These are phyloP conservation scores for Salmo trutta DNA, from an alignment of 2,797 vertebrate species.

Conservation along the genomic window DNA sequence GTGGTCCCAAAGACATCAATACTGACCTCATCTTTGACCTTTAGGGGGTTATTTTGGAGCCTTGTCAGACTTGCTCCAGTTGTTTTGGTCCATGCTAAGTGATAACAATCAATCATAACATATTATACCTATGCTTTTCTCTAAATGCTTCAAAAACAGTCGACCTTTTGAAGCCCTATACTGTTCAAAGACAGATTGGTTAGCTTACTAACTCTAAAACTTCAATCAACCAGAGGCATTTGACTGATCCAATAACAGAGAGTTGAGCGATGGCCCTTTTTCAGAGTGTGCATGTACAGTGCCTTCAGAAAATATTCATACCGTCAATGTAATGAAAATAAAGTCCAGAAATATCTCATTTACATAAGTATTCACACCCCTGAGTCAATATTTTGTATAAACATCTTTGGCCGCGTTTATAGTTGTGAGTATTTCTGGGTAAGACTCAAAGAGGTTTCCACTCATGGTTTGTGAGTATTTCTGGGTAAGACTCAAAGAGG, in stretches of 20 bases:
- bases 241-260: conserved; percentile 34
- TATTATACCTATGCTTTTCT: background rate
- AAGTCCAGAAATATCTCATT: too few relatives aligned
- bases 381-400: too few relatives aligned
- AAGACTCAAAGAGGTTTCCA: too few relatives aligned
- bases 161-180: background rate
- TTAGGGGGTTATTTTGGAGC: background rate
- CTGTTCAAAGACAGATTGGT: background rate
- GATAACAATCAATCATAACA: background rate
- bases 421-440: too few relatives aligned
- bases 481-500: too few relatives aligned
- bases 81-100: background rate
- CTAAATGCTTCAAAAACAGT: background rate
- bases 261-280: conserved; percentile 28
- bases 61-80: background rate
- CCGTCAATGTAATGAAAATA: too few relatives aligned
- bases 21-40: background rate
- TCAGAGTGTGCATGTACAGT: conserved; percentile 41
- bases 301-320: too few relatives aligned
- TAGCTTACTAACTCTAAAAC: conserved; percentile 13
- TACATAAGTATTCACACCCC: too few relatives aligned
- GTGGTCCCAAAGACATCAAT: conserved; percentile 25
- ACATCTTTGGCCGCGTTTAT: too few relatives aligned
- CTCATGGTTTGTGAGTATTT: too few relatives aligned
- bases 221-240: conserved; percentile 45